Evolutionary conservation across 2,888 invertebrate species (phyloP).

Genomic region (Pristionchus japonicus): DNA sequence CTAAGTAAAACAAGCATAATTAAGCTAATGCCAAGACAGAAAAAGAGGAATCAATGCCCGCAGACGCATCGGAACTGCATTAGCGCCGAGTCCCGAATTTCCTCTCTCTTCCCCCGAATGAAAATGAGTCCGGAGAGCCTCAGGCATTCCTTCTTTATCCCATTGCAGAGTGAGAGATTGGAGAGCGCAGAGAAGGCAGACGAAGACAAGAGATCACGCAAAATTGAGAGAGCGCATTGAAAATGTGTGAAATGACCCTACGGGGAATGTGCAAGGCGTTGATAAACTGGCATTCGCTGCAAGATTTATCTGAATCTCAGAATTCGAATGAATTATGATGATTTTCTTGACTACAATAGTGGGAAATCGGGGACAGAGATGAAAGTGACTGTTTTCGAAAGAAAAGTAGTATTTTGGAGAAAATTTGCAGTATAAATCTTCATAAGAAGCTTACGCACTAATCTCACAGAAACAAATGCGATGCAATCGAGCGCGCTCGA

Average conservation of each 20-base stretch:
- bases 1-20: no score
- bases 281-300: not conserved
- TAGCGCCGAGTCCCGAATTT: not conserved
- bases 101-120: not conserved
- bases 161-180: not conserved
- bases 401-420: not conserved
- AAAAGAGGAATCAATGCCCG: not conserved
- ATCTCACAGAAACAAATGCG: not conserved
- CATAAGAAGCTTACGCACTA: not conserved
- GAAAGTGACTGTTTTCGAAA: not conserved
- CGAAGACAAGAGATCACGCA: not conserved
- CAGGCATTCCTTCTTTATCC: constrained; percentile 28
- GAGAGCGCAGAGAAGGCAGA: not conserved
- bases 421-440: not conserved
- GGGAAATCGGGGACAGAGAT: no score
- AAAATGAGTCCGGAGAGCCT: constrained; percentile 20
- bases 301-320: not conserved
- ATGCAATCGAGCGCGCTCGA: not conserved
- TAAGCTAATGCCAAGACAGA: no score
- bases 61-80: constrained; percentile 1
- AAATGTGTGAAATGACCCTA: not conserved
- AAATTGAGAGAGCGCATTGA: not conserved
- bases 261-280: constrained; percentile 6
- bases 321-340: not conserved
- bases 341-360: no score